Conservation (phyloP, 2,888 invertebrate genomes). For the Cephonodes hylas region DNA sequence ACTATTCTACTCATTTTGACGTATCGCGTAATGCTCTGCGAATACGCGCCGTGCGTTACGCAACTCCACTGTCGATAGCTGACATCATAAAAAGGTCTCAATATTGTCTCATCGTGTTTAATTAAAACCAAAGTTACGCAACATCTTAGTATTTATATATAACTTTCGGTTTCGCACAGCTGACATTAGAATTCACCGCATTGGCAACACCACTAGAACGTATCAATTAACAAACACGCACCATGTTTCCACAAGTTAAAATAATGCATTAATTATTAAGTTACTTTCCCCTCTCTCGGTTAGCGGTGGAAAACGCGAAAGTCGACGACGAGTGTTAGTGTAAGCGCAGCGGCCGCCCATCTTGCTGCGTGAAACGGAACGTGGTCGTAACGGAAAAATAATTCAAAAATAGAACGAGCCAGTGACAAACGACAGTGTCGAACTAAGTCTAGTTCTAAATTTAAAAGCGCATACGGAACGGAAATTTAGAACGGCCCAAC, state of each 20-base stretch:
- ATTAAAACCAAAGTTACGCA: background rate
- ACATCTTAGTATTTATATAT: background rate
- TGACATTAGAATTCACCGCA: constrained; percentile 3
- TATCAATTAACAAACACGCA: constrained; percentile 52
- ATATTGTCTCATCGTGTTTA: background rate
- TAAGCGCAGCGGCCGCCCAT: constrained; percentile 42
- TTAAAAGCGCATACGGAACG: constrained; percentile 72
- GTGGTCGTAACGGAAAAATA: constrained; percentile 33
- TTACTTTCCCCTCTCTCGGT: constrained; percentile 71
- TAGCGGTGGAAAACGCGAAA: constrained; percentile 72
- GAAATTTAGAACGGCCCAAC: constrained; percentile 76
- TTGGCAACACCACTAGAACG: constrained; percentile 20
- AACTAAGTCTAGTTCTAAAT: constrained; percentile 75
- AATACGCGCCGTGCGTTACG: background rate
- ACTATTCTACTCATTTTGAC: background rate
- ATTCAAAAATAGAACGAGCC: constrained; percentile 61
- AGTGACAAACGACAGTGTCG: constrained; percentile 74
- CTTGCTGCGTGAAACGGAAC: constrained; percentile 43
- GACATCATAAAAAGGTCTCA: background rate
- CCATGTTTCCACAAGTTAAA: constrained; percentile 50
- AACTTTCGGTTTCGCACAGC: constrained; percentile 4
- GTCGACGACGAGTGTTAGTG: constrained; percentile 54
- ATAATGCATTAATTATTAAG: constrained; percentile 67
- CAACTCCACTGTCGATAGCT: background rate
- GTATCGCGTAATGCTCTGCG: background rate